Conservation (phyloP, 2,888 invertebrate species). For the Ptychoptera contaminata region DNA sequence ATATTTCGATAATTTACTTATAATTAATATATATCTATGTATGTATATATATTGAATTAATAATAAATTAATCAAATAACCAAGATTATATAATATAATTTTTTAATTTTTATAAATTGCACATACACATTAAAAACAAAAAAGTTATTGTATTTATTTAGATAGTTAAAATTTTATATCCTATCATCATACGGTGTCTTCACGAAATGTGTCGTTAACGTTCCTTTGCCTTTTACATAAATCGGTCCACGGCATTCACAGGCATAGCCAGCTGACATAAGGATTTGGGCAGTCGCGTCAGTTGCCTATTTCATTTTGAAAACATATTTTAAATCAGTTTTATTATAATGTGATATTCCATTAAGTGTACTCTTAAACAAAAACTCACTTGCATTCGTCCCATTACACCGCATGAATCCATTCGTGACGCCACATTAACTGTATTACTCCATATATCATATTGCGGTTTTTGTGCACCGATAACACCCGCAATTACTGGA, state of each 20-base stretch:
- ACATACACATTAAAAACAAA: no score
- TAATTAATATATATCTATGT: no score
- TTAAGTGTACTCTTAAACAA: neutral
- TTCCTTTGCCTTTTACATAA: slow-evolving; percentile 89
- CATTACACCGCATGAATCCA: slow-evolving; percentile 92
- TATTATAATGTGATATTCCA: neutral
- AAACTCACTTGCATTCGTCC: slow-evolving; percentile 58
- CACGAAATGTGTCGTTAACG: slow-evolving; percentile 80
- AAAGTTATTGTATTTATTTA: no score
- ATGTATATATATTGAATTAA: no score
- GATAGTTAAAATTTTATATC: slow-evolving; percentile 16
- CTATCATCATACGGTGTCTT: slow-evolving; percentile 62
- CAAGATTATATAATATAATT: no score
- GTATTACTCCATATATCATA: slow-evolving; percentile 99
- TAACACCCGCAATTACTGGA: slow-evolving; percentile 84
- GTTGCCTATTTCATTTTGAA: slow-evolving; percentile 41
- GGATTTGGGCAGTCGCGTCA: slow-evolving; percentile 64
- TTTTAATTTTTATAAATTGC: no score
- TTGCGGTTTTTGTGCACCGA: slow-evolving; percentile 94
- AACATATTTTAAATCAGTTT: neutral
- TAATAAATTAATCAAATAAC: no score
- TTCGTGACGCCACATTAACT: slow-evolving; percentile 90
- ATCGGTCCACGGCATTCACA: slow-evolving; percentile 86
- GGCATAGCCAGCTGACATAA: slow-evolving; percentile 71
- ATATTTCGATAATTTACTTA: no score